These are phyloP conservation scores for Quadriops clusia DNA, from an alignment of 2,888 invertebrate genomes.

Conservation along the genomic window DNA sequence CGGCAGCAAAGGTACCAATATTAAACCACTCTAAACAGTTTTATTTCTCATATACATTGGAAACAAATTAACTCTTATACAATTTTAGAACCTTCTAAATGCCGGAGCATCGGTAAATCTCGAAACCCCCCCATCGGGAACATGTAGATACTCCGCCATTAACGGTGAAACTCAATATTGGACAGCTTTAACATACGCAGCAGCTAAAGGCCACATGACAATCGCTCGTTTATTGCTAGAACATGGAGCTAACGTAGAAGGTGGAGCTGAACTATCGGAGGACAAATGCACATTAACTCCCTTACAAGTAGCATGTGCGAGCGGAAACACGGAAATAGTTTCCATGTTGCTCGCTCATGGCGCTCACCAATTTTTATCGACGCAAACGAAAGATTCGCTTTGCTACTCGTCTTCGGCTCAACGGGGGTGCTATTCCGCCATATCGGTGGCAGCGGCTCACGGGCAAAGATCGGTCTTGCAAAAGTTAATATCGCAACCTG, in stretches of 20 bases:
- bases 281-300: conserved; percentile 82
- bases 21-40: no score
- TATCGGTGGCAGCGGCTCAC: conserved; percentile 82
- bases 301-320: conserved; percentile 74
- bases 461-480: conserved; percentile 71
- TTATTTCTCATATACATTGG: background rate
- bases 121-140: conserved; percentile 54
- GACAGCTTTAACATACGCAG: conserved; percentile 82
- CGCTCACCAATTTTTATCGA: conserved; percentile 79
- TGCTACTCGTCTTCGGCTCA: conserved; percentile 81
- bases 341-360: conserved; percentile 70
- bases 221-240: conserved; percentile 56
- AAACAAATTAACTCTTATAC: conserved; percentile 5
- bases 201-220: conserved; percentile 44
- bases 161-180: conserved; percentile 65
- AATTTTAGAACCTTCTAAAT: conserved; percentile 40
- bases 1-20: conserved; percentile 53
- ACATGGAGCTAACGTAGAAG: conserved; percentile 74
- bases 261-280: conserved; percentile 70
- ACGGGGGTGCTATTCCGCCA: conserved; percentile 76
- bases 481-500: conserved; percentile 63
- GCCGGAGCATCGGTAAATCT: conserved; percentile 72
- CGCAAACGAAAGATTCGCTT: conserved; percentile 68
- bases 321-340: conserved; percentile 70
- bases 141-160: conserved; percentile 40